A percentile compares a stretch with the other conserved stretches of the same genome.
These are phyloP conservation scores for Rhodophaea formosa DNA, from an alignment of 2,888 invertebrate genomes.

Conservation along the genomic window DNA sequence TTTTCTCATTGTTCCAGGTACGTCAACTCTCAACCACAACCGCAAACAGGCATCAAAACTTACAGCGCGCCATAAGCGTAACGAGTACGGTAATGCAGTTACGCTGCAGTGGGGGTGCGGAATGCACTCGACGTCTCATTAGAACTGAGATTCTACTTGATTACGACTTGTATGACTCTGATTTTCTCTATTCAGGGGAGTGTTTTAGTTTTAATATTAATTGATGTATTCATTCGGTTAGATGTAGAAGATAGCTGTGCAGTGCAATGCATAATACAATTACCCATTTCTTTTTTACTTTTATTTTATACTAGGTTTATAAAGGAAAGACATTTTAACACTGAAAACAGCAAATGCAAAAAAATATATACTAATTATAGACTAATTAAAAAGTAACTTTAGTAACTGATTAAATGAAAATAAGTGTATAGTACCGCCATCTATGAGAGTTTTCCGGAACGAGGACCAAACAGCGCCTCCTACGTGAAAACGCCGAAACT, in stretches of 20 bases:
- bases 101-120: background rate
- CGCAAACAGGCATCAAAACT: background rate
- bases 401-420: no score
- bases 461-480: constrained; percentile 14
- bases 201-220: background rate
- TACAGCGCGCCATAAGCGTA: background rate
- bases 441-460: constrained; percentile 15
- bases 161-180: background rate
- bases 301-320: no score
- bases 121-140: constrained; percentile 9
- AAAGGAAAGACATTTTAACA: no score
- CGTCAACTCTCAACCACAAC: background rate
- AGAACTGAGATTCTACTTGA: background rate
- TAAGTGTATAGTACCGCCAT: constrained; percentile 12
- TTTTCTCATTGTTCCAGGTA: background rate
- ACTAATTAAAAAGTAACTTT: no score
- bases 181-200: background rate
- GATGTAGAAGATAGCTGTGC: no score
- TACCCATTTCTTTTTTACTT: no score
- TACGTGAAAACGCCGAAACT: background rate
- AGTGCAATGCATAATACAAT: no score
- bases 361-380: no score
- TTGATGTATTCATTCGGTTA: background rate
- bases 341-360: no score
- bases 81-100: background rate